Evolutionary conservation across 2,888 invertebrate species (phyloP).

Genomic region (Dryobota labecula): DNA sequence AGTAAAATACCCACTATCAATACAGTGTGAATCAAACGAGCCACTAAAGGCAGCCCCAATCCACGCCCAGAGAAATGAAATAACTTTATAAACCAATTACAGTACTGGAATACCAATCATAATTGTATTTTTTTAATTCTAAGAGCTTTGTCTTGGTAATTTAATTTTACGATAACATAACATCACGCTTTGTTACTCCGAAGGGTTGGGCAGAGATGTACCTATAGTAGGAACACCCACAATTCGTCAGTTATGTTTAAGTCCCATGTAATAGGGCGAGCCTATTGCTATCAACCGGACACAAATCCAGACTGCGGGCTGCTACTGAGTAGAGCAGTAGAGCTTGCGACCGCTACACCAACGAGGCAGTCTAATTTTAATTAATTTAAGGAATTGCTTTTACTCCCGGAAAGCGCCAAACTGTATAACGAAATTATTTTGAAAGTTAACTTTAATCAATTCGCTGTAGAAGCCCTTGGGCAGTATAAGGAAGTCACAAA

Average conservation of each 20-base stretch:
- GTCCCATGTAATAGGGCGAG: too few species aligned
- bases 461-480: neutral
- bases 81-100: slow-evolving; percentile 26
- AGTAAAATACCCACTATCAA: neutral
- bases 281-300: too few species aligned
- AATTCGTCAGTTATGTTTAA: too few species aligned
- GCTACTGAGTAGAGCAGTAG: too few species aligned
- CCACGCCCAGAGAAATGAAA: slow-evolving; percentile 4
- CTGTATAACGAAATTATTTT: slow-evolving; percentile 1
- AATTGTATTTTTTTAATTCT: slow-evolving; percentile 16
- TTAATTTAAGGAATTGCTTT: slow-evolving; percentile 27
- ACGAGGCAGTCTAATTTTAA: too few species aligned
- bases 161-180: too few species aligned
- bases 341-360: too few species aligned
- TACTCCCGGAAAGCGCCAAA: slow-evolving; percentile 2
- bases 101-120: slow-evolving; percentile 31
- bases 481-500: neutral
- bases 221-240: too few species aligned
- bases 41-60: neutral
- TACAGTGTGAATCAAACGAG: slow-evolving; percentile 1
- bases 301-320: too few species aligned
- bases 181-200: too few species aligned
- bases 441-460: neutral
- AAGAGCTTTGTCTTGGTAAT: slow-evolving; percentile 12
- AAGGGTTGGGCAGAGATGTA: too few species aligned